Evolutionary conservation across 1,140 invertebrate species (phyloP).

Genomic region (Cephus cinctus): DNA sequence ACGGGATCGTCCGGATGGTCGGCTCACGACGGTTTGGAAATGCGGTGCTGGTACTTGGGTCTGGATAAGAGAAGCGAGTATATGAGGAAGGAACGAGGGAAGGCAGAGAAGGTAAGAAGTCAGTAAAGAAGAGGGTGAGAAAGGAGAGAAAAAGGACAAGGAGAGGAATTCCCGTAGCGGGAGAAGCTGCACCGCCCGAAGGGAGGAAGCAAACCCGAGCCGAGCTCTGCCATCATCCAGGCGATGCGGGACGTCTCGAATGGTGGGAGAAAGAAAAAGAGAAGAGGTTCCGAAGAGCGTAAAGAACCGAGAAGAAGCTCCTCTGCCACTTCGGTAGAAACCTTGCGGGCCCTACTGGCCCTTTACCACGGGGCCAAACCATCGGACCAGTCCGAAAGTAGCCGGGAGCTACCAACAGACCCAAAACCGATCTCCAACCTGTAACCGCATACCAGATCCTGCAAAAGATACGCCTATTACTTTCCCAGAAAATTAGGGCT

Average conservation of each 20-base stretch:
- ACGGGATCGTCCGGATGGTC: slow-evolving; percentile 24
- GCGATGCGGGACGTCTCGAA: slow-evolving; percentile 25
- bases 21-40: neutral
- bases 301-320: neutral
- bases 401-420: neutral
- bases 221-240: slow-evolving; percentile 10
- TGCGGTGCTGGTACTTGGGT: slow-evolving; percentile 25
- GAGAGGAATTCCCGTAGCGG: slow-evolving; percentile 32
- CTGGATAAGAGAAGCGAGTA: slow-evolving; percentile 5
- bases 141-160: slow-evolving; percentile 16
- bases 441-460: too few relatives aligned
- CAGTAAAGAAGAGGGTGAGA: slow-evolving; percentile 17
- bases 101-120: slow-evolving; percentile 23
- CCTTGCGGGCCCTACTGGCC: neutral
- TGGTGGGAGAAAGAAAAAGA: slow-evolving; percentile 4
- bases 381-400: too few relatives aligned
- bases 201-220: slow-evolving; percentile 30
- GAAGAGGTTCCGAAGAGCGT: too few relatives aligned
- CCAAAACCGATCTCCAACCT: neutral
- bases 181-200: slow-evolving; percentile 53
- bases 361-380: too few relatives aligned
- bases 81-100: slow-evolving; percentile 13
- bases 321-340: neutral
- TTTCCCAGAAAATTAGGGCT: too few relatives aligned
- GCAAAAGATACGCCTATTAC: too few relatives aligned